These are phyloP conservation scores for Drosophila sturtevanti DNA, from an alignment of 1,140 invertebrate genomes.

Conservation along the genomic window DNA sequence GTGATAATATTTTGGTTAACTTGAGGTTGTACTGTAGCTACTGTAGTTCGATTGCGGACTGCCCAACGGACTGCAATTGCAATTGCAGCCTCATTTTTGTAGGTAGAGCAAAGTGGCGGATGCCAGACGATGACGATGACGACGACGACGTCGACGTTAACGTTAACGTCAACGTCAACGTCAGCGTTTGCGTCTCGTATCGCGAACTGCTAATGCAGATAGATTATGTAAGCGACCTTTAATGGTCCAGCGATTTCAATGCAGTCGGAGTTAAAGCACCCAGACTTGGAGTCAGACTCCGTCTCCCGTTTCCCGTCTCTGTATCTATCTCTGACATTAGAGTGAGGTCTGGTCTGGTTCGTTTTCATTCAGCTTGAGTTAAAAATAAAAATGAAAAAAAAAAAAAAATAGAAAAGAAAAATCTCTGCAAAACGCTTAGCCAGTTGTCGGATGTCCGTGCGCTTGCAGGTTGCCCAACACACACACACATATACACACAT, in stretches of 20 bases:
- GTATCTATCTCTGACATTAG: neutral
- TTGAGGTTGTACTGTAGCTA: neutral
- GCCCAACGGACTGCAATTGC: conserved; percentile 37
- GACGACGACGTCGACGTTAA: neutral
- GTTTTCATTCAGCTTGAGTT: conserved; percentile 14
- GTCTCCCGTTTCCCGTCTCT: neutral
- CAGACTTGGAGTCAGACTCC: conserved; percentile 15
- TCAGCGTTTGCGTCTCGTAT: conserved; percentile 51
- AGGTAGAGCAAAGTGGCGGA: conserved; percentile 25
- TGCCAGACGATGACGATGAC: conserved; percentile 31
- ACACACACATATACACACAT: conserved; percentile 4
- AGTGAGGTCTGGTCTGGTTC: neutral
- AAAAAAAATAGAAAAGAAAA: neutral
- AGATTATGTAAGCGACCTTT: conserved; percentile 82
- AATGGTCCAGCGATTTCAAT: conserved; percentile 80
- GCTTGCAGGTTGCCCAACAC: conserved; percentile 29
- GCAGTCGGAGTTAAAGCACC: conserved; percentile 40
- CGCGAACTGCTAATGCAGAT: conserved; percentile 63
- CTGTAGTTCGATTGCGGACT: conserved; percentile 44
- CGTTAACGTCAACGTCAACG: conserved; percentile 1
- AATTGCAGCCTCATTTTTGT: conserved; percentile 33
- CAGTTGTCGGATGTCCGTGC: conserved; percentile 40
- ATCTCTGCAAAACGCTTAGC: conserved; percentile 19
- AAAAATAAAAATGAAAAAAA: neutral
- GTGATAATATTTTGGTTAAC: neutral